Evolutionary conservation across 1,140 invertebrate genomes (phyloP).

Genomic region (Trichogramma pretiosum): DNA sequence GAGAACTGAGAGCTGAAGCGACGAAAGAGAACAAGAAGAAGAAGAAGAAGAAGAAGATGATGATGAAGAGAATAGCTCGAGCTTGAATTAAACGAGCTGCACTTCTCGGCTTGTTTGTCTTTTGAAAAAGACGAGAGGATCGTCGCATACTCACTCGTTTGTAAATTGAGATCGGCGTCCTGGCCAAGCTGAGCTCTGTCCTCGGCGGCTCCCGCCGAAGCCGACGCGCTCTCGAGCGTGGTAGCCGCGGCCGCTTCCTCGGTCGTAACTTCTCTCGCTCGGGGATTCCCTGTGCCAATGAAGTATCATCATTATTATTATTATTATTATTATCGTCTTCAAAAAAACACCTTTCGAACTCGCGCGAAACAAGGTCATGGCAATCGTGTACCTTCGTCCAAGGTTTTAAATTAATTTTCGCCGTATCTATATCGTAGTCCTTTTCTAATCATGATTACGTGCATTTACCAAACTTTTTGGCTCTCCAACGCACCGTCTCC

Average conservation of each 20-base stretch:
- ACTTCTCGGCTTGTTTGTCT: background rate
- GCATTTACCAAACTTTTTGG: too few relatives aligned
- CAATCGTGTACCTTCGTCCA: too few relatives aligned
- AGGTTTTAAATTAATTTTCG: too few relatives aligned
- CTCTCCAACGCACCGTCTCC: too few relatives aligned
- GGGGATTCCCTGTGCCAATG: constrained; percentile 35
- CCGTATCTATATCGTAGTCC: too few relatives aligned
- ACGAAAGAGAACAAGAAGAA: background rate
- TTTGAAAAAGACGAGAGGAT: background rate
- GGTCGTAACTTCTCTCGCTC: constrained; percentile 55
- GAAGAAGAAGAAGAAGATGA: background rate
- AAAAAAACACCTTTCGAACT: too few relatives aligned
- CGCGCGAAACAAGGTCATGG: too few relatives aligned
- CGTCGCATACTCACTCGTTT: constrained; percentile 48
- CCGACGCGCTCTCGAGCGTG: constrained; percentile 39
- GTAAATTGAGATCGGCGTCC: constrained; percentile 48
- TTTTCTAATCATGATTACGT: too few relatives aligned
- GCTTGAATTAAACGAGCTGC: too few relatives aligned
- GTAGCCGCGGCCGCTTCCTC: constrained; percentile 49
- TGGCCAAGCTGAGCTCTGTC: constrained; percentile 43
- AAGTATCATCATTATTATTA: too few relatives aligned
- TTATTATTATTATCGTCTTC: too few relatives aligned
- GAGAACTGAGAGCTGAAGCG: background rate
- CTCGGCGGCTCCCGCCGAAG: background rate
- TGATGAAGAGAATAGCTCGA: too few relatives aligned